Percentiles rank a stretch among this genome's conserved stretches.
Conservation (phyloP, 1,140 invertebrate species). For the Heliconius nattereri region DNA sequence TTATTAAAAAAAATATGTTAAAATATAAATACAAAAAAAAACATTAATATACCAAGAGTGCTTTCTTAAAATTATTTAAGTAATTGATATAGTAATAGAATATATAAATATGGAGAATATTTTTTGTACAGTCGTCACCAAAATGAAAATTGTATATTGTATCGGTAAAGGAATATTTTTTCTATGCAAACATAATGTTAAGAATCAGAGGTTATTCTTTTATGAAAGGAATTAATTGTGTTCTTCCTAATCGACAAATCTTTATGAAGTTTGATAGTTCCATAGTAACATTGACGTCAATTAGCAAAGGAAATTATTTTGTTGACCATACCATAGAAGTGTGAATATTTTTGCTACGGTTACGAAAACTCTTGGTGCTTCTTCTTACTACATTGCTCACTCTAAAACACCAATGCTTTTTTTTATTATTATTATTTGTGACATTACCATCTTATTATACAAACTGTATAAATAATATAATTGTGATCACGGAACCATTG, state of each 20-base stretch:
- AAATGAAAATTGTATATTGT: slow-evolving; percentile 42
- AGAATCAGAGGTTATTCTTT: slow-evolving; percentile 74
- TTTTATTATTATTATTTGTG: slow-evolving; percentile 30
- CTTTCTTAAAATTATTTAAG: slow-evolving; percentile 66
- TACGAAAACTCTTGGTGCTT: slow-evolving; percentile 41
- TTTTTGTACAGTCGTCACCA: slow-evolving; percentile 56
- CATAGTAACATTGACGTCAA: slow-evolving; percentile 36
- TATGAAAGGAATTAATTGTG: slow-evolving; percentile 75
- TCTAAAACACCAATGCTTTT: slow-evolving; percentile 19
- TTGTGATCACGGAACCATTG: slow-evolving; percentile 78
- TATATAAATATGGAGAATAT: slow-evolving; percentile 48
- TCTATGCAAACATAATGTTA: slow-evolving; percentile 53
- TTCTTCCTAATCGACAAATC: slow-evolving; percentile 57
- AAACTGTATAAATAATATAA: slow-evolving; percentile 44
- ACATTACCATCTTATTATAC: slow-evolving; percentile 40
- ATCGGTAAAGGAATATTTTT: slow-evolving; percentile 49
- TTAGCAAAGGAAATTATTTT: slow-evolving; percentile 21
- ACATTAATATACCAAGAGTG: slow-evolving; percentile 61
- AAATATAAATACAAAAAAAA: slow-evolving; percentile 33
- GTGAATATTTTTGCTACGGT: slow-evolving; percentile 31
- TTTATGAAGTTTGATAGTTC: slow-evolving; percentile 57
- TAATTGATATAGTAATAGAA: slow-evolving; percentile 49
- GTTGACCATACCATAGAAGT: neutral
- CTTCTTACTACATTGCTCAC: slow-evolving; percentile 23
- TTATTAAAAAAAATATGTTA: slow-evolving; percentile 30